Percentiles rank a stretch among this genome's conserved stretches.
phyloP scores from a whole-genome alignment of 2,888 invertebrate species.

The Tenthredo livida region DNA sequence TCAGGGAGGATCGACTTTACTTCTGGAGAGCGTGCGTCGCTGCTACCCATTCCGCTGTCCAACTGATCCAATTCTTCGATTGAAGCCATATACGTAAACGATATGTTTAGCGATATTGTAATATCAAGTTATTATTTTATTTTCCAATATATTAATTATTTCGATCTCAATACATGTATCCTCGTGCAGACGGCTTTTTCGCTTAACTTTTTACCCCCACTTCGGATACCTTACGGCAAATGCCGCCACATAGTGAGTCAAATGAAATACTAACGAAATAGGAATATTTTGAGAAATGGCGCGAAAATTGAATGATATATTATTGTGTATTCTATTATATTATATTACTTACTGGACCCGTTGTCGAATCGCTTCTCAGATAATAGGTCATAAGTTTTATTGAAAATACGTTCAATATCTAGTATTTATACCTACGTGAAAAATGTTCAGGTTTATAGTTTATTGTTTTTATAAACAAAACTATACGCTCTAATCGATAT shows the following conservation, averaged over 20 bases:
- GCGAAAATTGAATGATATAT: neutral
- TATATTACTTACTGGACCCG: conserved; percentile 7
- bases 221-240: conserved; percentile 19
- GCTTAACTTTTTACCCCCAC: conserved; percentile 12
- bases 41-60: conserved; percentile 73
- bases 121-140: conserved; percentile 11
- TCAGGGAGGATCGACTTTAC: conserved; percentile 71
- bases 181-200: conserved; percentile 51
- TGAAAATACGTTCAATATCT: neutral
- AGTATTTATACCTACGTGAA: neutral
- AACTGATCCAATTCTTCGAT: conserved; percentile 70
- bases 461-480: conserved; percentile 22
- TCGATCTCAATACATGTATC: neutral
- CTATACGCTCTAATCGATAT: neutral
- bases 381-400: conserved; percentile 20
- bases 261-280: conserved; percentile 17
- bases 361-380: neutral
- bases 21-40: conserved; percentile 73
- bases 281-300: neutral
- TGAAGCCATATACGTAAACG: conserved; percentile 68
- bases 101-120: conserved; percentile 7
- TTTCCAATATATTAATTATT: neutral
- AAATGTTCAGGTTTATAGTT: neutral
- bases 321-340: too few species aligned
- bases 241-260: conserved; percentile 35